A percentile compares a stretch with the other conserved stretches of the same genome.
Conservation (phyloP, 2,113 vertebrate species). For the Phycodurus eques region DNA sequence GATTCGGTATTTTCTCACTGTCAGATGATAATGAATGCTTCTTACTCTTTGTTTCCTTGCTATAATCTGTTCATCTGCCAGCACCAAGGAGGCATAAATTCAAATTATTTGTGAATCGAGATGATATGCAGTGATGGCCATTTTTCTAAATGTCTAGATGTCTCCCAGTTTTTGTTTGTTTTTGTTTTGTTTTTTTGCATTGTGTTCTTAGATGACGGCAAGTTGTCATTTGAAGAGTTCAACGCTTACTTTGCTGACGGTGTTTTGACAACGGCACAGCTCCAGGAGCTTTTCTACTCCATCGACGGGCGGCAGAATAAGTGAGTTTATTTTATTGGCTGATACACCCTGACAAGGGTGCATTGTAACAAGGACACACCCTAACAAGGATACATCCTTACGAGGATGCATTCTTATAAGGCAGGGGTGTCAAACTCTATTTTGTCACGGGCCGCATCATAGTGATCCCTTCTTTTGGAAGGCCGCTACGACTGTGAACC, state of each 20-base stretch:
- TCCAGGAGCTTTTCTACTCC: conserved; percentile 87
- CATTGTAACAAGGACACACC: too few species aligned
- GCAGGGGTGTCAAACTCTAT: too few species aligned
- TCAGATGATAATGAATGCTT: not conserved
- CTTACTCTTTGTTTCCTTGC: not conserved
- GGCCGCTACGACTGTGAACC: too few species aligned
- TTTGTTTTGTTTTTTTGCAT: not conserved
- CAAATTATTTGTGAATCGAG: not conserved
- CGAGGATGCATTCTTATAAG: not conserved
- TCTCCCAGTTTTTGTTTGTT: not conserved
- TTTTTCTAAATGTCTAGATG: not conserved
- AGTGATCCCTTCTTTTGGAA: too few species aligned
- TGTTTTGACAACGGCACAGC: conserved; percentile 86
- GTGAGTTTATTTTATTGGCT: conserved; percentile 66
- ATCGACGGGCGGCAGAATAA: conserved; percentile 85
- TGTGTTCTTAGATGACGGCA: conserved; percentile 86
- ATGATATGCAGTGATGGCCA: not conserved
- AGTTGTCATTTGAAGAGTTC: conserved; percentile 96
- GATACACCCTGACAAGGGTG: not conserved
- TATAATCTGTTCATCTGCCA: not conserved
- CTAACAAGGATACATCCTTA: not conserved
- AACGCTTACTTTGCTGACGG: conserved; percentile 92
- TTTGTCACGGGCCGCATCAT: too few species aligned
- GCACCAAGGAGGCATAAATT: not conserved
- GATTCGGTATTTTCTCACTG: not conserved